phyloP scores from a whole-genome alignment of 2,797 vertebrate genomes.

The Meriones psammophilus region DNA sequence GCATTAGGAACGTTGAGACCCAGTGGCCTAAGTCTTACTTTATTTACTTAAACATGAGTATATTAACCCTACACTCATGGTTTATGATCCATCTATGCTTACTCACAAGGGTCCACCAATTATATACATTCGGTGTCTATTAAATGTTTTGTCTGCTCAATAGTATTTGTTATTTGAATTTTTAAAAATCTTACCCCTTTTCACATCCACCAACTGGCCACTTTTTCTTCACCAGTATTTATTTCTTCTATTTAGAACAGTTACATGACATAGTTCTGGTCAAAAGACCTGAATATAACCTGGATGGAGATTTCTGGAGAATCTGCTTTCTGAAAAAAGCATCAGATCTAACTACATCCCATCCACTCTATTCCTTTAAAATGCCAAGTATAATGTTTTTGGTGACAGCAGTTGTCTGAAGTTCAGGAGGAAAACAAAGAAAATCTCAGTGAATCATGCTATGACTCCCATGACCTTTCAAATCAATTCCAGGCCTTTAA shows the following conservation, averaged over 20 bases:
- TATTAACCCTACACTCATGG: background rate
- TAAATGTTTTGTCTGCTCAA: too few species aligned
- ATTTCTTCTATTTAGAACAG: background rate
- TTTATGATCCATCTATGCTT: background rate
- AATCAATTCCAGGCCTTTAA: background rate
- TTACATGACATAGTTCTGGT: background rate
- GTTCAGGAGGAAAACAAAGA: background rate
- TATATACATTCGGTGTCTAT: background rate
- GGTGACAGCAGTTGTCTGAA: background rate
- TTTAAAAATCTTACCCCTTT: background rate
- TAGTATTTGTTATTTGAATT: background rate
- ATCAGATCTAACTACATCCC: background rate
- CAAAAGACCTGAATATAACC: background rate
- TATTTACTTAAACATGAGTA: background rate
- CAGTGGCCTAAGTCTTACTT: background rate
- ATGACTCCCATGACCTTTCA: background rate
- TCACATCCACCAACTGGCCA: background rate
- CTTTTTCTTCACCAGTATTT: background rate
- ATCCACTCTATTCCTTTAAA: background rate
- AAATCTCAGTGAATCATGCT: background rate
- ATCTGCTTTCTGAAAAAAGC: slow-evolving; percentile 36
- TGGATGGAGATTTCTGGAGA: background rate
- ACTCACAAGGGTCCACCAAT: background rate
- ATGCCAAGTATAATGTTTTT: background rate
- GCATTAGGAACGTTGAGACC: background rate